Evolutionary conservation across 2,888 invertebrate species (phyloP).

Genomic region (Gymnocheta viridis): DNA sequence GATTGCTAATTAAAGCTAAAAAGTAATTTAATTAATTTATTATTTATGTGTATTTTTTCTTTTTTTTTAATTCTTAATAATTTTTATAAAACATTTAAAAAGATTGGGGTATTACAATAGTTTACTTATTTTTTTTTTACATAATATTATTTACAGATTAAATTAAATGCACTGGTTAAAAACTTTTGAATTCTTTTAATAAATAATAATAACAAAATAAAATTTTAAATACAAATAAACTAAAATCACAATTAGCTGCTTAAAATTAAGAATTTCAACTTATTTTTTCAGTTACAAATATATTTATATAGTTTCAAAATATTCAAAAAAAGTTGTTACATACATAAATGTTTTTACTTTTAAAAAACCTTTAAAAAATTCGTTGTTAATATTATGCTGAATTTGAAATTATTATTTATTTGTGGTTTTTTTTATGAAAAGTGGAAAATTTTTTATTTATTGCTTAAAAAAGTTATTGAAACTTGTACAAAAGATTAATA

Average conservation of each 20-base stretch:
- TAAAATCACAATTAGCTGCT: constrained; percentile 71
- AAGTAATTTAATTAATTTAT: constrained; percentile 40
- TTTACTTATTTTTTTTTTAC: background rate
- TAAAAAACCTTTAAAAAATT: background rate
- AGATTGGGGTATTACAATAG: background rate
- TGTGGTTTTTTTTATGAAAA: too few species aligned
- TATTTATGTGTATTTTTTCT: constrained; percentile 11
- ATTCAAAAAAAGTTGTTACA: too few species aligned
- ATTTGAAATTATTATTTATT: background rate
- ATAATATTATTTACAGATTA: constrained; percentile 19
- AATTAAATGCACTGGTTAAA: constrained; percentile 65
- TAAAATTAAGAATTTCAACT: constrained; percentile 39
- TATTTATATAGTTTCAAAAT: constrained; percentile 32
- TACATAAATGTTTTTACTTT: background rate
- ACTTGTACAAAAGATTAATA: too few species aligned
- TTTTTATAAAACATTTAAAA: constrained; percentile 43
- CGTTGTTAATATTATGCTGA: background rate
- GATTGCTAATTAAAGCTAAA: constrained; percentile 66
- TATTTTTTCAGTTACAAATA: background rate
- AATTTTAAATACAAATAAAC: constrained; percentile 57
- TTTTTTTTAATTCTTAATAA: constrained; percentile 20
- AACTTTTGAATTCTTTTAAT: background rate
- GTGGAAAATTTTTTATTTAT: too few species aligned
- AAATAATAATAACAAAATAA: constrained; percentile 2
- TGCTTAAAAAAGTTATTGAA: background rate